Evolutionary conservation across 2,797 vertebrate genomes (phyloP).

Genomic region (Periparus ater): DNA sequence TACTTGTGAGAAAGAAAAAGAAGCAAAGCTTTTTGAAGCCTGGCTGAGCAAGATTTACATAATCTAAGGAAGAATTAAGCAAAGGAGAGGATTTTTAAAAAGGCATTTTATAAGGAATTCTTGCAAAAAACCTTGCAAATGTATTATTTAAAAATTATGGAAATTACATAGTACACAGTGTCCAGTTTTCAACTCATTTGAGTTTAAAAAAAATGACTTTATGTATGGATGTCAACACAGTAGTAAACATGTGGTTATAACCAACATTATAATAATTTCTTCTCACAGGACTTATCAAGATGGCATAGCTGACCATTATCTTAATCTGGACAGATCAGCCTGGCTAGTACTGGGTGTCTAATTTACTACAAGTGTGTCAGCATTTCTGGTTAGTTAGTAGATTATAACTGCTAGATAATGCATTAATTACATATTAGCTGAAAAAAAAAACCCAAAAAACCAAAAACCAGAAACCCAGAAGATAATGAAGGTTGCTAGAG

Average conservation of each 20-base stretch:
- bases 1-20: not conserved
- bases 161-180: not conserved
- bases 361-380: slow-evolving; percentile 2
- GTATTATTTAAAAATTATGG: not conserved
- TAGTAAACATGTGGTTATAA: not conserved
- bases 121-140: not conserved
- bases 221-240: not conserved
- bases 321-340: not conserved
- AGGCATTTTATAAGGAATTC: not conserved
- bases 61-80: not conserved
- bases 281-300: not conserved
- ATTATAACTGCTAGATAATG: not conserved
- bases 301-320: not conserved
- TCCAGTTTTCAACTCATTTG: not conserved
- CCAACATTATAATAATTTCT: not conserved
- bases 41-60: not conserved
- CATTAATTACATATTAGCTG: not conserved
- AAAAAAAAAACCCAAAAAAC: too few relatives aligned
- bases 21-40: not conserved
- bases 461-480: too few relatives aligned
- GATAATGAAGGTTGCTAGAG: not conserved
- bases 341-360: not conserved
- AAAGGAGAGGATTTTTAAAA: not conserved
- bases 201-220: not conserved
- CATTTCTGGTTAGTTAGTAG: not conserved